Evolutionary conservation across 2,797 vertebrate genomes (phyloP).

Genomic region (Sebastes taczanowskii): DNA sequence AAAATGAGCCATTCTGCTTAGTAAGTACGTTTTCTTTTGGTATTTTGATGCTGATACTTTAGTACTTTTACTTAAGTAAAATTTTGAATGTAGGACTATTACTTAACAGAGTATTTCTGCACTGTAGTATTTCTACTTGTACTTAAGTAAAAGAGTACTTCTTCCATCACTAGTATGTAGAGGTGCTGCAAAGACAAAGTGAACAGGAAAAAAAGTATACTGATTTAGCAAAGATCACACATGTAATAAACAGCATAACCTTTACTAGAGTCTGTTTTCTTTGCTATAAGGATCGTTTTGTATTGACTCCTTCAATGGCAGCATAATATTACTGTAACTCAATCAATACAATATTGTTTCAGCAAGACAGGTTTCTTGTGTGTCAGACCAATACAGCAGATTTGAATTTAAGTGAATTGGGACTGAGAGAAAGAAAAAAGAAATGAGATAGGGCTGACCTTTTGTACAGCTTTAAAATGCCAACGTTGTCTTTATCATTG

Average conservation of each 20-base stretch:
- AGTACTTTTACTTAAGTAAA: too few species aligned
- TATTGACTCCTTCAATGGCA: constrained; percentile 29
- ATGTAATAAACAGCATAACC: not conserved
- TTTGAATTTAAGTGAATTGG: constrained; percentile 53
- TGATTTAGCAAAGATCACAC: not conserved
- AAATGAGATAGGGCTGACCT: constrained; percentile 45
- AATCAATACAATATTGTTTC: constrained; percentile 57
- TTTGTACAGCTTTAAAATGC: constrained; percentile 54
- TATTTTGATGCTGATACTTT: too few species aligned
- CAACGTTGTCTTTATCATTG: constrained; percentile 59
- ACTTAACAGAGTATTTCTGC: too few species aligned
- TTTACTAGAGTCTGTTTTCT: not conserved
- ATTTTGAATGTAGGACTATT: too few species aligned
- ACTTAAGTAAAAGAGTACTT: too few species aligned
- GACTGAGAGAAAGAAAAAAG: constrained; percentile 25
- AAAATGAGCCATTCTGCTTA: too few species aligned
- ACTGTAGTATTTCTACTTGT: too few species aligned
- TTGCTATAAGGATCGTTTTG: not conserved
- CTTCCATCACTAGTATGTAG: not conserved
- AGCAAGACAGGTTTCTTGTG: constrained; percentile 7
- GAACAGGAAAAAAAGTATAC: not conserved
- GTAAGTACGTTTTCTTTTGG: too few species aligned
- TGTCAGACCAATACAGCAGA: constrained; percentile 43
- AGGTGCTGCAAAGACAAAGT: not conserved
- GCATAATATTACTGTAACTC: constrained; percentile 23